Percentiles rank a stretch among this genome's conserved stretches.
Evolutionary conservation across 2,888 invertebrate species (phyloP).

Genomic region (Sinotaia quadrata): DNA sequence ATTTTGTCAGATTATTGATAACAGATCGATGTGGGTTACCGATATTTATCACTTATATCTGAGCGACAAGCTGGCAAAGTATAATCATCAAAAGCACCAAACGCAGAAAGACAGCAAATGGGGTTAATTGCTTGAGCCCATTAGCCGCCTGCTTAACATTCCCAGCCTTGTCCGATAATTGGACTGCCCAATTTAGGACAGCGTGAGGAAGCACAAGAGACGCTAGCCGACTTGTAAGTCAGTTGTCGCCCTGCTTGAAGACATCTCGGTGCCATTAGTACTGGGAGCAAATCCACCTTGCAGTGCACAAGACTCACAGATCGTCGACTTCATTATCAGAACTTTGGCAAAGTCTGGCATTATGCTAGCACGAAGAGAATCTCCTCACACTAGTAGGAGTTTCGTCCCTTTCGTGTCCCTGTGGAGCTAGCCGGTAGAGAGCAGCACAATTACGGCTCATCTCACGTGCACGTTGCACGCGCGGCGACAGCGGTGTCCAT

Average conservation of each 20-base stretch:
- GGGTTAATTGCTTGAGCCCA: slow-evolving; percentile 21
- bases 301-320: not conserved
- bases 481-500: slow-evolving; percentile 28
- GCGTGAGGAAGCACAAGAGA: slow-evolving; percentile 6
- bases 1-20: too few relatives aligned
- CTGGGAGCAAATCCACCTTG: not conserved
- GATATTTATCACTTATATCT: too few relatives aligned
- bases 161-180: slow-evolving; percentile 16
- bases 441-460: slow-evolving; percentile 26
- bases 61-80: too few relatives aligned
- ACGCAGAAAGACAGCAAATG: not conserved
- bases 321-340: slow-evolving; percentile 14
- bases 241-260: slow-evolving; percentile 9
- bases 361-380: not conserved
- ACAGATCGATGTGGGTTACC: too few relatives aligned
- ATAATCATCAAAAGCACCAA: too few relatives aligned
- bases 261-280: not conserved
- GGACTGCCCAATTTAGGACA: slow-evolving; percentile 27
- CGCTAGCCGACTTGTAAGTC: not conserved
- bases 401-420: slow-evolving; percentile 10
- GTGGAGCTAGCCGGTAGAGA: slow-evolving; percentile 24
- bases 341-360: too few relatives aligned
- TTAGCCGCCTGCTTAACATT: slow-evolving; percentile 27
- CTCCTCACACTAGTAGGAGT: too few relatives aligned
- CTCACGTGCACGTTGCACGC: slow-evolving; percentile 22